A percentile compares a stretch with the other conserved stretches of the same genome.
These are phyloP conservation scores for Trematomus bernacchii DNA, from an alignment of 2,797 vertebrate genomes.

Conservation along the genomic window DNA sequence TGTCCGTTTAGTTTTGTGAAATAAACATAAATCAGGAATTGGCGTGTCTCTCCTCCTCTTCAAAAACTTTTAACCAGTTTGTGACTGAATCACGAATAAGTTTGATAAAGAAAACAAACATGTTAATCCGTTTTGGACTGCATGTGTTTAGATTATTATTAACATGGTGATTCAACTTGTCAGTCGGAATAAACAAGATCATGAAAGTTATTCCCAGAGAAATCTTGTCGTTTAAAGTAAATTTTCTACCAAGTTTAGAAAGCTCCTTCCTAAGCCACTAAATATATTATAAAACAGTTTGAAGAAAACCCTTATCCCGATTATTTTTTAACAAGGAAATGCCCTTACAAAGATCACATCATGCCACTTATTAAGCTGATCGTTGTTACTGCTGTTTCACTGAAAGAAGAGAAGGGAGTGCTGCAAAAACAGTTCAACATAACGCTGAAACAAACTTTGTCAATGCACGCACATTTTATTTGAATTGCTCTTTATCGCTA, in stretches of 20 bases:
- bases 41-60: too few species aligned
- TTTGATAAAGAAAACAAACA: not conserved
- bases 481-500: constrained; percentile 17
- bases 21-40: too few species aligned
- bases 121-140: not conserved
- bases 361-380: constrained; percentile 1
- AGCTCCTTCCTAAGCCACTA: too few species aligned
- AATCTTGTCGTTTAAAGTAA: too few species aligned
- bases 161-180: not conserved
- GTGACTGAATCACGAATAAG: not conserved
- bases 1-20: too few species aligned
- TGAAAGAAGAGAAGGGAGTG: constrained; percentile 9
- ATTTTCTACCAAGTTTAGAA: too few species aligned
- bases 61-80: too few species aligned
- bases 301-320: constrained; percentile 9
- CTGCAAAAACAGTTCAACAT: constrained; percentile 11
- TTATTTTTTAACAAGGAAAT: not conserved
- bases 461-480: not conserved
- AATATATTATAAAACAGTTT: not conserved
- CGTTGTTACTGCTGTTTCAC: not conserved
- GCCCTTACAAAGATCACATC: not conserved
- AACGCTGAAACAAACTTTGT: constrained; percentile 10
- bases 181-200: not conserved
- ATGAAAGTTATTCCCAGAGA: too few species aligned
- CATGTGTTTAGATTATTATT: not conserved